These are phyloP conservation scores for Pogoniulus pusillus DNA, from an alignment of 2,797 vertebrate species.

Conservation along the genomic window DNA sequence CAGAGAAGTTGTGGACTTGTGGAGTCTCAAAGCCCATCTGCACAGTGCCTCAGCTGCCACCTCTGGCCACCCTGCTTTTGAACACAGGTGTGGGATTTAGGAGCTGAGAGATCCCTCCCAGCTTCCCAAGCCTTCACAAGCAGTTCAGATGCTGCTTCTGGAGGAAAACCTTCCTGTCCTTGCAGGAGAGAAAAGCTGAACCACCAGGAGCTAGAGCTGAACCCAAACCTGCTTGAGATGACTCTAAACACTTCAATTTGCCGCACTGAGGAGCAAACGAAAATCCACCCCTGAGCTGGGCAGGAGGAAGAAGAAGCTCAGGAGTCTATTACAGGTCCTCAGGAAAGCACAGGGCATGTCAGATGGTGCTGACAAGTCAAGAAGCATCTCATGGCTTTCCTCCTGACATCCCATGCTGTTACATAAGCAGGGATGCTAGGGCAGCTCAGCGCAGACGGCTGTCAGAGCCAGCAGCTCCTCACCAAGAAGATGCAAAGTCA, in stretches of 20 bases:
- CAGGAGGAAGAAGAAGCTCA: not conserved
- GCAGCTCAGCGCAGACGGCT: fast-evolving
- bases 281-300: not conserved
- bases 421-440: not conserved
- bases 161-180: not conserved
- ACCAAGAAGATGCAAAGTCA: not conserved
- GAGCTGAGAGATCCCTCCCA: not conserved
- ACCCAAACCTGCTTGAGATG: not conserved
- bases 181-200: not conserved
- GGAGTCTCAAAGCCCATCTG: not conserved
- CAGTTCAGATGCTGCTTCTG: not conserved
- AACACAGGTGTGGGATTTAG: fast-evolving
- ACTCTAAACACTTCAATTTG: not conserved
- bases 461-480: not conserved
- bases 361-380: not conserved
- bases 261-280: not conserved
- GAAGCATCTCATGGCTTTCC: not conserved
- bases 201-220: not conserved
- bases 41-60: not conserved
- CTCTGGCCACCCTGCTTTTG: not conserved
- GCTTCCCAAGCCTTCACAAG: not conserved
- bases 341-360: not conserved
- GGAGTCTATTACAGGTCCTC: not conserved
- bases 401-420: not conserved
- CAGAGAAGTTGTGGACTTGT: too few relatives aligned